Base-by-base conservation (phyloP, 2,888 invertebrate genomes). In the Drosophila sordidula region DNA sequence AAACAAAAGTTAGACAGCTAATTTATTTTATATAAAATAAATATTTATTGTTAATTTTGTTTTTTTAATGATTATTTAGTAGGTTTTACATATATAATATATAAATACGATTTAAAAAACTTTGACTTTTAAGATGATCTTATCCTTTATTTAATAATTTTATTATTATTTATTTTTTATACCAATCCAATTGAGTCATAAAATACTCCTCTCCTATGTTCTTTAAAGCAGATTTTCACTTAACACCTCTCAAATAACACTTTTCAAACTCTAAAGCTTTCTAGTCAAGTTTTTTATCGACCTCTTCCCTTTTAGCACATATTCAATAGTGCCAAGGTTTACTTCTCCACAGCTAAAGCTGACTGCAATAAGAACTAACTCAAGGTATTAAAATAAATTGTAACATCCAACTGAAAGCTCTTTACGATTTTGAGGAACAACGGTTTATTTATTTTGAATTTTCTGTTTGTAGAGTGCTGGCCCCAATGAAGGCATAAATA, bases 401-500 rank as follows among this genome's bases (percentile, higher is more conserved):
- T 42, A 36, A 11, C 50, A 56, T 32, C 57, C 14, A 41, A 67
- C 73, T 68, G 44, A 68, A 75, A 41, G 29, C 18, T 22, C 54
- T 76, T 71, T 57, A 71, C 50, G 52, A 62, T 62, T 32, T 41
- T 42, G 12, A 9, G 41, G 8, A 41, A 34, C 25, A n/a, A 25
- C n/a, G 9, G 29, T 49, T 49, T 44, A 29, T 38, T 54, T 56
- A 36, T 44, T 47, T 39, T 49, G 4, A 11, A 29, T 22, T 18
- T 38, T 6, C 11, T 22, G 18, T 22, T 16, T 6, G 4, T 26
- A 14, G 11, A 25, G 22, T 42, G 51, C 16, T 52, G 61, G 39
- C 66, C 81, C 55, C 70, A 76, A 87, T 81, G 78, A 76, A 68
- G 25, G 54, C 73, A 65, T 80, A 72, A 69, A 87, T 78, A 78